A percentile compares a stretch with the other conserved stretches of the same genome.
phyloP scores from a whole-genome alignment of 2,113 vertebrate species.

The Rhombomys opimus region DNA sequence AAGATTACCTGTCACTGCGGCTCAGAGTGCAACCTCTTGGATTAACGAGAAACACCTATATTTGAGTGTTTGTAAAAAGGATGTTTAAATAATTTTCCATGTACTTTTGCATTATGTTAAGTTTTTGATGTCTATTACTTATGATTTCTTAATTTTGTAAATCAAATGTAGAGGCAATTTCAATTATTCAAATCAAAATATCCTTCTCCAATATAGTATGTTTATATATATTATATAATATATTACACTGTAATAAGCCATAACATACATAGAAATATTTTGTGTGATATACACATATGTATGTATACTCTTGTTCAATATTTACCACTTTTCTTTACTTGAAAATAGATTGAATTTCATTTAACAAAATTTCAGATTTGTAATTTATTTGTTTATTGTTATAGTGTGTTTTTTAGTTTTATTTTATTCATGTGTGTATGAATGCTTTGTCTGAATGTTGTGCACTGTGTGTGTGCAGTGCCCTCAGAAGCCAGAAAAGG shows the following conservation, averaged over 20 bases:
- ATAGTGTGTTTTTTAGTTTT: neutral
- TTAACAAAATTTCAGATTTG: constrained; percentile 18
- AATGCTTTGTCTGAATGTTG: neutral
- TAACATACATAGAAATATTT: neutral
- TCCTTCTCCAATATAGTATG: neutral
- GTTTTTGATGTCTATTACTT: neutral
- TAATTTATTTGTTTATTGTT: constrained; percentile 44
- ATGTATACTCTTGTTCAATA: neutral
- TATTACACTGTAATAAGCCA: neutral
- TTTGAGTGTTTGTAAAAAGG: neutral
- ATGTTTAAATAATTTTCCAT: neutral
- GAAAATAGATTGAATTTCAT: constrained; percentile 45
- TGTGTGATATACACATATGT: neutral
- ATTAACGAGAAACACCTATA: neutral
- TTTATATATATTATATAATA: neutral
- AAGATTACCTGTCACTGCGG: neutral
- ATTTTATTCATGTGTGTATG: neutral
- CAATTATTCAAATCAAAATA: neutral
- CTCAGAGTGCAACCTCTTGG: neutral
- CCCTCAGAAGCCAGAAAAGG: neutral
- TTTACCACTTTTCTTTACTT: constrained; percentile 37
- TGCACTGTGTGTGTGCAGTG: neutral
- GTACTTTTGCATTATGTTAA: neutral
- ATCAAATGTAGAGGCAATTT: constrained; percentile 1
- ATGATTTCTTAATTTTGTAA: constrained; percentile 41